These are phyloP conservation scores for Cyaniris semiargus DNA, from an alignment of 2,888 invertebrate genomes.

Conservation along the genomic window DNA sequence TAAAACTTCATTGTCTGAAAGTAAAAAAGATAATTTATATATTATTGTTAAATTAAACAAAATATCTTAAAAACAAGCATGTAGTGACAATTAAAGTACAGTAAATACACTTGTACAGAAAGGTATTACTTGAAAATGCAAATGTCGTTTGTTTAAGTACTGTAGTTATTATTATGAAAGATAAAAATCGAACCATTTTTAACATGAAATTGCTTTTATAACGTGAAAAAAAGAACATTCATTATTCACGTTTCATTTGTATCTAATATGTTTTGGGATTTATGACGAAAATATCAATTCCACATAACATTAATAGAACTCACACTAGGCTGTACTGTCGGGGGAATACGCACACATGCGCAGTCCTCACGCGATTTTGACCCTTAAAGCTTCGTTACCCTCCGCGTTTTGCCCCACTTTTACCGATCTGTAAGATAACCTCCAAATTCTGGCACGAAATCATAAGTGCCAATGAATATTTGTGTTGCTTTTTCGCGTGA, in stretches of 20 bases:
- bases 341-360: slow-evolving; percentile 53
- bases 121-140: too few species aligned
- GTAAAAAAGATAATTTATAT: too few species aligned
- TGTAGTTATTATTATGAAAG: too few species aligned
- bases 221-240: background rate
- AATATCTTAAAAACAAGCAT: too few species aligned
- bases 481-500: background rate
- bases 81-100: too few species aligned
- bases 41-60: too few species aligned
- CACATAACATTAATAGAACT: slow-evolving; percentile 35
- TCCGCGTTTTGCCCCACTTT: slow-evolving; percentile 70
- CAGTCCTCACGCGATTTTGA: slow-evolving; percentile 54
- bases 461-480: slow-evolving; percentile 40
- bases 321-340: slow-evolving; percentile 48
- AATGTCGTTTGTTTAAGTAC: too few species aligned
- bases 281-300: background rate
- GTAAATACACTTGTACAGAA: too few species aligned
- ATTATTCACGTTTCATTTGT: background rate
- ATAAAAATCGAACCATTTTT: background rate
- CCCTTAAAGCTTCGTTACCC: slow-evolving; percentile 56
- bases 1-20: too few species aligned
- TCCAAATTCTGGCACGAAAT: slow-evolving; percentile 66
- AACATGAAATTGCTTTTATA: background rate
- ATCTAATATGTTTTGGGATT: slow-evolving; percentile 21
- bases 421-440: slow-evolving; percentile 72